Conservation (phyloP, 2,113 vertebrate species). For the Zapus hudsonius region DNA sequence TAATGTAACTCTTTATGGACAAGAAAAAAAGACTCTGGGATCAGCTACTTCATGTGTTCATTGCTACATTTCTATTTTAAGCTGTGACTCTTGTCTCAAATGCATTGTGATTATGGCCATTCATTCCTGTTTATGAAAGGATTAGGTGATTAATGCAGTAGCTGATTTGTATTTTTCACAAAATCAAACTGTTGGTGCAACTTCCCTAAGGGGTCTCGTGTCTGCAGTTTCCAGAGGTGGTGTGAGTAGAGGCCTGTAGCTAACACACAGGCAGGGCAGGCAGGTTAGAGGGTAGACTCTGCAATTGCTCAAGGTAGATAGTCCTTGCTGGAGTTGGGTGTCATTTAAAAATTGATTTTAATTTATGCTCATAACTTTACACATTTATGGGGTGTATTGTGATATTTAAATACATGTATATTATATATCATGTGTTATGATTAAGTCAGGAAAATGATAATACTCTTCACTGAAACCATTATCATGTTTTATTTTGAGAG, state of each 20-base stretch:
- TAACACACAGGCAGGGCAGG: neutral
- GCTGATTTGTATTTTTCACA: neutral
- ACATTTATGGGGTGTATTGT: neutral
- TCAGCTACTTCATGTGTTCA: constrained; percentile 20
- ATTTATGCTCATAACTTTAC: neutral
- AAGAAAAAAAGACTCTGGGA: neutral
- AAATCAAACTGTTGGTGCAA: neutral
- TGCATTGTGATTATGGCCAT: constrained; percentile 3
- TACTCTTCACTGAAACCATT: neutral
- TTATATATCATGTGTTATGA: neutral
- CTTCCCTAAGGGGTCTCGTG: neutral
- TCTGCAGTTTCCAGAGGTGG: neutral
- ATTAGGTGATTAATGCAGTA: neutral
- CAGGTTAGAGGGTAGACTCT: neutral
- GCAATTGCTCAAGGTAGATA: neutral
- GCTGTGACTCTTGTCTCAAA: constrained; percentile 10
- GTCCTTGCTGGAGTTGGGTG: neutral
- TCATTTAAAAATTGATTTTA: neutral
- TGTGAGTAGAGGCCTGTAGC: neutral
- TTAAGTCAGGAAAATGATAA: neutral
- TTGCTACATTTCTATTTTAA: constrained; percentile 39
- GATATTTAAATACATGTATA: neutral
- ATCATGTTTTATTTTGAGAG: neutral
- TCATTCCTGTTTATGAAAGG: neutral
- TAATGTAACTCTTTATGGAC: no score